phyloP scores from a whole-genome alignment of 2,888 invertebrate genomes.

The Dasysyrphus albostriatus region DNA sequence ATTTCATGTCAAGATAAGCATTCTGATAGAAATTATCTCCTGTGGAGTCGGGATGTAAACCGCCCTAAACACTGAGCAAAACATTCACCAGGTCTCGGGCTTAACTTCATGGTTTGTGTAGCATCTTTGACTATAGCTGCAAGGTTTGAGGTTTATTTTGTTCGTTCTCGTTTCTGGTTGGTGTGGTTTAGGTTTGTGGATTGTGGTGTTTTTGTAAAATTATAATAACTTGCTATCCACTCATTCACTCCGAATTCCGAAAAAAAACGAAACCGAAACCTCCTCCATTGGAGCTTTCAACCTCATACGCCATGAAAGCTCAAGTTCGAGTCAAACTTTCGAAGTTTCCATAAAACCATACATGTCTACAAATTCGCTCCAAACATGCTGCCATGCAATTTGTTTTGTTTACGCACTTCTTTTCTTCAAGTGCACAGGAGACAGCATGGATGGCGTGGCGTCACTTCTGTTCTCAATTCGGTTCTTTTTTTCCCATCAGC shows the following conservation, averaged over 20 bases:
- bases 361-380: constrained; percentile 46
- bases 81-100: no score
- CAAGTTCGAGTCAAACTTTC: constrained; percentile 26
- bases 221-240: background rate
- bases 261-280: background rate
- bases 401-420: constrained; percentile 72
- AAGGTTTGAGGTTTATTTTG: no score
- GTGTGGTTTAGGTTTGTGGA: no score
- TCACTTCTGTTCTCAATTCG: constrained; percentile 35
- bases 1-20: no score
- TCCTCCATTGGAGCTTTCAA: background rate
- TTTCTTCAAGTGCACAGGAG: constrained; percentile 34
- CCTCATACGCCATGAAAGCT: background rate
- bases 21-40: no score
- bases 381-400: constrained; percentile 48
- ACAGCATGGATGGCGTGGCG: constrained; percentile 38
- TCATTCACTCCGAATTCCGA: background rate
- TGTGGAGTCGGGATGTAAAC: no score
- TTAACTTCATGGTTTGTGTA: no score
- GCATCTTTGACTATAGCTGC: no score
- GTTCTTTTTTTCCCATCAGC: constrained; percentile 30
- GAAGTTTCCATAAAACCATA: constrained; percentile 1
- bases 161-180: no score
- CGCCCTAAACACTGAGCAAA: no score
- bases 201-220: background rate